These are phyloP conservation scores for Chelmon rostratus DNA, from an alignment of 2,797 vertebrate genomes.

Conservation along the genomic window DNA sequence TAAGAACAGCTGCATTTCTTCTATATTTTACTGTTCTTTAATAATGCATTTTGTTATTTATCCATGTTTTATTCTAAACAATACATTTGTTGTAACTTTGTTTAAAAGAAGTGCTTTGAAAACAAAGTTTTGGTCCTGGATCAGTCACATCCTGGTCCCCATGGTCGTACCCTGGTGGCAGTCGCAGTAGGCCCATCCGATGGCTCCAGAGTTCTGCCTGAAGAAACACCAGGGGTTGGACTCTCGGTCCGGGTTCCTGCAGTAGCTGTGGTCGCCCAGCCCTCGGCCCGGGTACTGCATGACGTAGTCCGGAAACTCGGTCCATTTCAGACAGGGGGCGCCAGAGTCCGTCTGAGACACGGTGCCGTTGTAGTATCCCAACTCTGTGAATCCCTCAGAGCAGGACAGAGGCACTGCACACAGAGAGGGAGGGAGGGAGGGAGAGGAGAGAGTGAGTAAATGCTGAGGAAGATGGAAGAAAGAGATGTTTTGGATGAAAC, in stretches of 20 bases:
- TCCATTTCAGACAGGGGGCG: conserved; percentile 89
- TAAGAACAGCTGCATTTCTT: too few relatives aligned
- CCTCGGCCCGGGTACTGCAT: conserved; percentile 93
- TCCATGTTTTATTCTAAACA: background rate
- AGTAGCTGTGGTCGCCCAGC: conserved; percentile 92
- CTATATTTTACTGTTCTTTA: background rate
- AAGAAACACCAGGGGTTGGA: conserved; percentile 94
- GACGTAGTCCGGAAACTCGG: conserved; percentile 93
- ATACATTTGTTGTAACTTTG: background rate
- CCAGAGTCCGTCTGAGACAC: conserved; percentile 91
- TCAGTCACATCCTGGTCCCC: too few relatives aligned
- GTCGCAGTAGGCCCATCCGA: conserved; percentile 94
- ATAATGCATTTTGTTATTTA: background rate
- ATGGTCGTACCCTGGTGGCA: conserved; percentile 89
- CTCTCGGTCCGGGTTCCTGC: conserved; percentile 92
- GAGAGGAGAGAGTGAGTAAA: conserved; percentile 11
- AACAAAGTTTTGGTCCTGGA: background rate
- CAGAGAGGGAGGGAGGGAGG: background rate
- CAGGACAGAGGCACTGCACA: conserved; percentile 85
- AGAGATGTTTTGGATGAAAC: conserved; percentile 55
- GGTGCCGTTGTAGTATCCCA: conserved; percentile 92
- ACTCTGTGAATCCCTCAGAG: conserved; percentile 86
- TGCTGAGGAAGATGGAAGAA: conserved; percentile 39
- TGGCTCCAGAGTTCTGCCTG: conserved; percentile 89
- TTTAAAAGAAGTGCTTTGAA: background rate